These are phyloP conservation scores for Semicossyphus pulcher DNA, from an alignment of 2,113 vertebrate genomes.

Conservation along the genomic window DNA sequence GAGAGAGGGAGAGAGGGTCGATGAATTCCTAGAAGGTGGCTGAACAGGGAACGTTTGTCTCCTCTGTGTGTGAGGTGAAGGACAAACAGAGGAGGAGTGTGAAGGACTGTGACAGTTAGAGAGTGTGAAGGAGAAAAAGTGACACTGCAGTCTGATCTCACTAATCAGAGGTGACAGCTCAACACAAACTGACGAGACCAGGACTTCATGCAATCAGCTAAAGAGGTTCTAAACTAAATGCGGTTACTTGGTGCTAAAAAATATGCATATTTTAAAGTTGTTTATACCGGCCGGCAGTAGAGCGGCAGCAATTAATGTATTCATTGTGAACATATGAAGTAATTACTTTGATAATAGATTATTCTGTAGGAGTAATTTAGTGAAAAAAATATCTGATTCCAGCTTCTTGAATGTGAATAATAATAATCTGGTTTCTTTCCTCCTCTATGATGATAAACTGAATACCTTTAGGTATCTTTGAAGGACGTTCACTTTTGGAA, in stretches of 20 bases:
- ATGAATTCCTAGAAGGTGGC: constrained; percentile 45
- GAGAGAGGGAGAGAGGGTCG: not conserved
- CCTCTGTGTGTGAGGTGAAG: not conserved
- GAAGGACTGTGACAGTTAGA: not conserved
- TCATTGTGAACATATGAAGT: no score
- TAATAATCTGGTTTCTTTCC: no score
- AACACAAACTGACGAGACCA: not conserved
- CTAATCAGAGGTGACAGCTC: not conserved
- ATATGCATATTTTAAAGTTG: no score
- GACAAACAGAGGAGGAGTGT: constrained; percentile 8
- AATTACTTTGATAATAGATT: no score
- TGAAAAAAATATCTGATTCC: no score
- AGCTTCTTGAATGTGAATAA: no score
- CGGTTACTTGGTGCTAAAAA: not conserved
- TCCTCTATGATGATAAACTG: no score
- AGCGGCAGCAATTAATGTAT: no score
- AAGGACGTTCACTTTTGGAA: no score
- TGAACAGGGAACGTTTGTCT: constrained; percentile 15
- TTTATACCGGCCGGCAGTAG: no score
- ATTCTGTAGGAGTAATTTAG: no score
- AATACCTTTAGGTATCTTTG: no score
- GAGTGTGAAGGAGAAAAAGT: not conserved
- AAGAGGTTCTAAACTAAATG: not conserved
- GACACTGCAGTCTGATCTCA: constrained; percentile 1
- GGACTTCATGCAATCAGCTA: not conserved